A percentile compares a stretch with the other conserved stretches of the same genome.
These are phyloP conservation scores for Nerophis ophidion DNA, from an alignment of 2,113 vertebrate genomes.

Conservation along the genomic window DNA sequence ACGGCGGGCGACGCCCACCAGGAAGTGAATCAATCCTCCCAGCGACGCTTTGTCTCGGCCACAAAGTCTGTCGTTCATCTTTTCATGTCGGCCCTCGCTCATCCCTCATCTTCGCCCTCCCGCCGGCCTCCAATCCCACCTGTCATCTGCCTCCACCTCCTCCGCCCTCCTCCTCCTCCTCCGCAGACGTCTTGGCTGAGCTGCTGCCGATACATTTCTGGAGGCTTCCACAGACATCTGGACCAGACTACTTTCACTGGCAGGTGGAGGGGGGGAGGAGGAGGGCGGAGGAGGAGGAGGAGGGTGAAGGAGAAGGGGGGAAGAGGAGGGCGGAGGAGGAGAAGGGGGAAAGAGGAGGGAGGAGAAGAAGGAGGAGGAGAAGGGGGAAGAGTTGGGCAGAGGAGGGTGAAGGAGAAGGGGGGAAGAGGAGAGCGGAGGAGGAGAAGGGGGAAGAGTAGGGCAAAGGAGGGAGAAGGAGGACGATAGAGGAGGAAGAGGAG, in stretches of 20 bases:
- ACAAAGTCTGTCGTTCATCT: conserved; percentile 40
- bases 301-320: neutral
- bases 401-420: no score
- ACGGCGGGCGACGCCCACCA: conserved; percentile 16
- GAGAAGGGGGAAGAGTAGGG: no score
- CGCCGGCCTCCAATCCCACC: neutral
- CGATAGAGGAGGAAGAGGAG: no score
- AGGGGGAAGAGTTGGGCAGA: no score
- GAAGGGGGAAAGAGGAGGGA: conserved; percentile 11
- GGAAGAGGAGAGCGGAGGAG: no score
- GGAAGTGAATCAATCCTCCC: conserved; percentile 30
- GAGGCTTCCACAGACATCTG: conserved; percentile 90
- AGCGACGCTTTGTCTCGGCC: conserved; percentile 34
- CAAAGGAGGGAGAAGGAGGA: no score
- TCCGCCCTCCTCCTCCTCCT: neutral
- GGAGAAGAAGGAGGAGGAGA: conserved; percentile 3
- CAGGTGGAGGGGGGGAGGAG: conserved; percentile 52
- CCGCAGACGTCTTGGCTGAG: conserved; percentile 40
- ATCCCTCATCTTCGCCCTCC: conserved; percentile 26
- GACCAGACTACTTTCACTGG: conserved; percentile 95
- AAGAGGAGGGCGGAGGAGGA: conserved; percentile 7
- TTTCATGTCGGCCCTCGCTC: conserved; percentile 29
- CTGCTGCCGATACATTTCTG: conserved; percentile 87
- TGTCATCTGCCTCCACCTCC: conserved; percentile 1
- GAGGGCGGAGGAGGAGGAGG: neutral